phyloP scores from a whole-genome alignment of 2,888 invertebrate species.

The Helicoverpa assulta region DNA sequence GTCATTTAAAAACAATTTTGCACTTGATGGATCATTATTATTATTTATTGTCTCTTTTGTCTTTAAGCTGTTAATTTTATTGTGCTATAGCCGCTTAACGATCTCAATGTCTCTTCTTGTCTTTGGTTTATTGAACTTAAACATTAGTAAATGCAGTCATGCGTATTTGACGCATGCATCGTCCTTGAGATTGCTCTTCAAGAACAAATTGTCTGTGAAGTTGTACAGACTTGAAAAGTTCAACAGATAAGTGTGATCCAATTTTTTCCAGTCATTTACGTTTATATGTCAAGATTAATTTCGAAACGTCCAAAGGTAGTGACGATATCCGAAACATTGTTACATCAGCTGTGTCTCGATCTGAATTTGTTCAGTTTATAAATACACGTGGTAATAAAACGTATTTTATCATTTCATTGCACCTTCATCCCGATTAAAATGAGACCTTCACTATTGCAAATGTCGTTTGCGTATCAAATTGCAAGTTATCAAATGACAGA shows the following conservation, averaged over 20 bases:
- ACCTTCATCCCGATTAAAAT: constrained; percentile 49
- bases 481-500: constrained; percentile 30
- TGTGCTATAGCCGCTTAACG: constrained; percentile 4
- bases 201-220: not conserved
- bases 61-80: constrained; percentile 11
- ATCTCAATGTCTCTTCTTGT: not conserved
- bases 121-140: not conserved
- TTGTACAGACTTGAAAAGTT: constrained; percentile 1
- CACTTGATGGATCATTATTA: constrained; percentile 1
- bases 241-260: not conserved
- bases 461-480: constrained; percentile 33
- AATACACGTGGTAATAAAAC: constrained; percentile 31
- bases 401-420: constrained; percentile 37
- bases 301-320: constrained; percentile 8
- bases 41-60: not conserved
- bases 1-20: not conserved
- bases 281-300: not conserved
- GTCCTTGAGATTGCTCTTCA: constrained; percentile 2
- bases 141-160: constrained; percentile 4
- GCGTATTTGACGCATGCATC: not conserved
- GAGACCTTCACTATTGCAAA: constrained; percentile 25
- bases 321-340: constrained; percentile 36
- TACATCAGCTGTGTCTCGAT: constrained; percentile 55
- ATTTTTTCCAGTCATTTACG: constrained; percentile 1
- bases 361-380: constrained; percentile 30